phyloP scores from a whole-genome alignment of 2,888 invertebrate genomes.

The Eurytoma adleriae region DNA sequence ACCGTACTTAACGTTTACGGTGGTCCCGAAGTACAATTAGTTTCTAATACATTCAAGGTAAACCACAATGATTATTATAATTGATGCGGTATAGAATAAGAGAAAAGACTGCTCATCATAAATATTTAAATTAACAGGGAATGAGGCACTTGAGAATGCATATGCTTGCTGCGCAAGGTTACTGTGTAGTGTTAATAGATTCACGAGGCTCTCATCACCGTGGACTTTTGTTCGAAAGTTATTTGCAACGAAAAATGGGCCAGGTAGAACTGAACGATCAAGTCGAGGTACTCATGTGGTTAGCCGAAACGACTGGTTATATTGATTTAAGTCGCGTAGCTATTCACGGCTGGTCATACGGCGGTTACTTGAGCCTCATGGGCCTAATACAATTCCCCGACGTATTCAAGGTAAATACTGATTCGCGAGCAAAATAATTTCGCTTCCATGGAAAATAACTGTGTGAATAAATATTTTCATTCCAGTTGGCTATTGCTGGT shows the following conservation, averaged over 20 bases:
- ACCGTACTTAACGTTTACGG: constrained; percentile 98
- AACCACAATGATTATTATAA: not conserved
- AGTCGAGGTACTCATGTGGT: constrained; percentile 93
- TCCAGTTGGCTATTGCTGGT: constrained; percentile 90
- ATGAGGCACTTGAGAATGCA: constrained; percentile 95
- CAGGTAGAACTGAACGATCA: constrained; percentile 96
- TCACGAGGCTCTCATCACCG: constrained; percentile 96
- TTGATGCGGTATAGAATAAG: not conserved
- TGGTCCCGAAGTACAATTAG: constrained; percentile 98
- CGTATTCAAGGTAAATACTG: constrained; percentile 86
- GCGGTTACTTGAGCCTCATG: constrained; percentile 97
- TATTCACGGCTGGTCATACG: constrained; percentile 99
- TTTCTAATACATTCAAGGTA: constrained; percentile 96
- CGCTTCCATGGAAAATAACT: not conserved
- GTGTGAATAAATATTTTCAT: not conserved
- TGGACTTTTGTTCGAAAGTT: constrained; percentile 93
- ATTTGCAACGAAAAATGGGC: constrained; percentile 93
- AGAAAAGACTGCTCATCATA: constrained; percentile 12
- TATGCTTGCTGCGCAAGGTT: constrained; percentile 96
- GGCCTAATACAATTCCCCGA: constrained; percentile 94
- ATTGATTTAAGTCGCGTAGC: constrained; percentile 95
- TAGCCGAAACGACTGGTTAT: constrained; percentile 89
- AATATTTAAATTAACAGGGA: constrained; percentile 79
- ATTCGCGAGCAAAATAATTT: not conserved
- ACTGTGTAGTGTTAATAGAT: constrained; percentile 96